Evolutionary conservation across 35 echinoderm and acorn worm species (phyloP), one percentile per base, ranked within the genome.

Genomic region (Apostichopus parvimensis): DNA sequence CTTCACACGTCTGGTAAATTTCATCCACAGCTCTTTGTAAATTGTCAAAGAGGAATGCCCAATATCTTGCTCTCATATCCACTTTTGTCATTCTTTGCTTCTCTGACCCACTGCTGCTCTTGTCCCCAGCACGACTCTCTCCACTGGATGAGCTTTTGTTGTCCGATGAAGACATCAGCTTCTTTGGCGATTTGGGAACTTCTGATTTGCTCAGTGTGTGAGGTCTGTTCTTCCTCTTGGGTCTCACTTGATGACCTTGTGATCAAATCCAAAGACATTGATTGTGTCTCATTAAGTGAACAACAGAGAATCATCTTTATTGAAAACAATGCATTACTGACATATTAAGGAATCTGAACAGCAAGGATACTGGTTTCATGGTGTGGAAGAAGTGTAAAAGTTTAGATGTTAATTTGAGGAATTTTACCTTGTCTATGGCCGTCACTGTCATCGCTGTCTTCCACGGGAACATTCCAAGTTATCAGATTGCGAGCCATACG

Each of bases 41-140:
- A 53, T 98, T 98, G 75, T 96, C 95, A 92, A 96, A 99, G 55
- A 98, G 91, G 60, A 99, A 99, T 54, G 97, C 97, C 97, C 97
- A 96, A 66, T 99, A 96, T 18, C 97, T 93, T 14, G 97, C 97
- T 59, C 97, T 58, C 54, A 99, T 82, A 73, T 99, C 97, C 25
- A 96, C 88, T 60, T 98, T 99, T 93, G 92, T 96, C 15, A 77
- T 66, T 34, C 80, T 79, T 54, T 92, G 60, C 17, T 92, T 73
- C 57, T 88, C 73, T 8, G 82, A 90, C 9, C 90, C 75, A n/a
- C 82, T 68, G 79, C 88, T 94, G 7, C 87, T 60, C 45, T 94
- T 94, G 15, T 94, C 87, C 14, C 66, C 88, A 3, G 73, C 79
- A 17, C 86, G 79, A 15, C 93, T 85, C 78, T 91, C 93, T 9